These are phyloP conservation scores for Pachyseris speciosa DNA, from an alignment of 64 coral and sea anemone species.

Conservation along the genomic window DNA sequence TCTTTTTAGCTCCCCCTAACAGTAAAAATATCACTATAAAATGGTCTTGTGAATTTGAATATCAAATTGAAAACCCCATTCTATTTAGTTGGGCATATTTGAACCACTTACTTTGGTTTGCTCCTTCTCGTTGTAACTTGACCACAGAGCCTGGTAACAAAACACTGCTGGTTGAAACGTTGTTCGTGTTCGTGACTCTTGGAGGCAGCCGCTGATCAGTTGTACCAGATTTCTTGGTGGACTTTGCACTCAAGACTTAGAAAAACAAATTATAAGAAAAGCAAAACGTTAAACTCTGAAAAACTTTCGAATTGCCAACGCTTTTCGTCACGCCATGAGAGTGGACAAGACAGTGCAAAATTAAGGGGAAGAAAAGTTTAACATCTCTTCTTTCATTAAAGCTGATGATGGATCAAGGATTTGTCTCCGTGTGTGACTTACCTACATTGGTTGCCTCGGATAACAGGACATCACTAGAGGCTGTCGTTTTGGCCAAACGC, in stretches of 20 bases:
- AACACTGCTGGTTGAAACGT: neutral
- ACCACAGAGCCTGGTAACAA: conserved; percentile 36
- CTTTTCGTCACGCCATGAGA: too few relatives aligned
- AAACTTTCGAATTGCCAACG: too few relatives aligned
- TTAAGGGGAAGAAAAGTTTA: neutral
- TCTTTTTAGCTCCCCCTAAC: too few relatives aligned
- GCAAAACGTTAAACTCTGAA: neutral
- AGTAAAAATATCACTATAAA: too few relatives aligned
- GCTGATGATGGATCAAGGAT: neutral
- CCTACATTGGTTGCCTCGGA: conserved; percentile 32
- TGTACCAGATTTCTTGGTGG: neutral
- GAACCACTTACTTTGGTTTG: neutral
- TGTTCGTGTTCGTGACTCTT: neutral
- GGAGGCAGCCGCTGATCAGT: conserved; percentile 1
- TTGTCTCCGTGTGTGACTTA: neutral
- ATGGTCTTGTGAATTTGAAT: too few relatives aligned
- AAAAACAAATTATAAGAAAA: neutral
- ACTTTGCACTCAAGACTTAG: conserved; percentile 22
- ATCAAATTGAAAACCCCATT: too few relatives aligned
- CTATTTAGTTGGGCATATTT: neutral
- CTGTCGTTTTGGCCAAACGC: conserved; percentile 8
- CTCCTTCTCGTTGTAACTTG: neutral
- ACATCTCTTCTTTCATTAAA: neutral
- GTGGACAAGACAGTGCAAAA: neutral
- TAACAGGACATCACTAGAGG: neutral